Conservation (phyloP, 2,797 vertebrate genomes). For the Tapera naevia region DNA sequence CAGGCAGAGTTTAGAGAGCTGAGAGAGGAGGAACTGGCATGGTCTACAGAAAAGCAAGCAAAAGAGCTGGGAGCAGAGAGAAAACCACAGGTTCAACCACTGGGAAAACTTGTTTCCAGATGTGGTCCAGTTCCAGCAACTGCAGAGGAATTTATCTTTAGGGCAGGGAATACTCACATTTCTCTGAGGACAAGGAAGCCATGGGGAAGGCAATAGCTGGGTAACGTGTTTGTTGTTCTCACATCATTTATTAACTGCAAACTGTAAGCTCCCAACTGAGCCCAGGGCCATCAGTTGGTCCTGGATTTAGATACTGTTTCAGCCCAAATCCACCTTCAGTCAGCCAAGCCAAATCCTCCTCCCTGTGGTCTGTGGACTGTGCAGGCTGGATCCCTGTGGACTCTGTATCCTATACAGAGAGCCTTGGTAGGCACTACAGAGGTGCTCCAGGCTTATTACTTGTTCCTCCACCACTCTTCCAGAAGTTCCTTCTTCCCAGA, state of each 20-base stretch:
- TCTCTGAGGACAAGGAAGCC: background rate
- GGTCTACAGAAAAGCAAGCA: background rate
- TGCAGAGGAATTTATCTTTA: background rate
- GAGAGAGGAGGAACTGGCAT: background rate
- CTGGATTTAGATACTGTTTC: background rate
- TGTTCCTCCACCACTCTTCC: background rate
- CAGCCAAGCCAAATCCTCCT: background rate
- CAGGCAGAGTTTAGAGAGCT: background rate
- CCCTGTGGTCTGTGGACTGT: background rate
- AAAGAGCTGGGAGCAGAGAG: background rate
- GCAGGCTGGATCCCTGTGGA: background rate
- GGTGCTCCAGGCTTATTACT: background rate
- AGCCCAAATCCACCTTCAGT: background rate
- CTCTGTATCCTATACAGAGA: background rate
- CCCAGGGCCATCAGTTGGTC: background rate
- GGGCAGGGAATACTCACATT: background rate
- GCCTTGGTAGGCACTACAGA: background rate
- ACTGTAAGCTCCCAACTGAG: background rate
- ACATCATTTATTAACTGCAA: background rate
- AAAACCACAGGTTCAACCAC: background rate
- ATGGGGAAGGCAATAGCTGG: background rate
- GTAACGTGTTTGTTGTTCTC: background rate
- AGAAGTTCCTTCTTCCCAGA: background rate
- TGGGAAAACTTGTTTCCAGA: background rate
- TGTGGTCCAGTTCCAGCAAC: background rate